Base-by-base conservation (phyloP, 2,888 invertebrate genomes). In the Orthosia gracilis region DNA sequence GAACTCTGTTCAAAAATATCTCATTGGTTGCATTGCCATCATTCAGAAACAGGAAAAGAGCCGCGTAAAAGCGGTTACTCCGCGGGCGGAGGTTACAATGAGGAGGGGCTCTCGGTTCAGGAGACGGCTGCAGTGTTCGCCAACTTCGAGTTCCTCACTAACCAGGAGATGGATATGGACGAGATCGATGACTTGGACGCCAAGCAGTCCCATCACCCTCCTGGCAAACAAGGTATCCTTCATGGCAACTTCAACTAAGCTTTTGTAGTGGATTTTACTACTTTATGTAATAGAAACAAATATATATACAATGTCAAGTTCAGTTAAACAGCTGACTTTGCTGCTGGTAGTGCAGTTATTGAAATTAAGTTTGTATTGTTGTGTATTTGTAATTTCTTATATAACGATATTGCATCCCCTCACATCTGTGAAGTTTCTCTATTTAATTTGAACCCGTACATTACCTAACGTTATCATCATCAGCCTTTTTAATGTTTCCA, bases 101-200 rank as follows among this genome's bases (percentile, higher is more conserved):
- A 96, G 55, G 96, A 95, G 65, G 96, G 95, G 2, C 92, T 96
- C 11, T 96, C 96, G 31, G 94, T 94, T 59, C 95, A 96, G 78
- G 96, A 97, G 90, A 98, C 99, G 92, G 98, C 98, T 69, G 99
- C 99, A 54, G 99, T 99, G 74, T 98, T 99, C 97, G 99, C 99
- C 69, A 99, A 99, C 94, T 98, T 99, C 94, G 99, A 99, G 96
- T 99, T 99, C 96, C 97, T 99, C 84, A 98, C 98, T 76, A 98
- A 98, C 88, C 97, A 98, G 82, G 98, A 98, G 94, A 99, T 99
- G 96, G 98, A 98, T 96, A 98, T 98, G 94, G 99, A 99, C 88
- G 98, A 98, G 90, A 98, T 99, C 85, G 98, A 98, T 82, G 98
- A 98, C 89, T 96, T 98, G 87, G 98, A 98, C 87, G 97, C 97